Evolutionary conservation across 2,888 invertebrate genomes (phyloP), one percentile per base, ranked within the genome.

Genomic region (Ichneumoninae sp.): DNA sequence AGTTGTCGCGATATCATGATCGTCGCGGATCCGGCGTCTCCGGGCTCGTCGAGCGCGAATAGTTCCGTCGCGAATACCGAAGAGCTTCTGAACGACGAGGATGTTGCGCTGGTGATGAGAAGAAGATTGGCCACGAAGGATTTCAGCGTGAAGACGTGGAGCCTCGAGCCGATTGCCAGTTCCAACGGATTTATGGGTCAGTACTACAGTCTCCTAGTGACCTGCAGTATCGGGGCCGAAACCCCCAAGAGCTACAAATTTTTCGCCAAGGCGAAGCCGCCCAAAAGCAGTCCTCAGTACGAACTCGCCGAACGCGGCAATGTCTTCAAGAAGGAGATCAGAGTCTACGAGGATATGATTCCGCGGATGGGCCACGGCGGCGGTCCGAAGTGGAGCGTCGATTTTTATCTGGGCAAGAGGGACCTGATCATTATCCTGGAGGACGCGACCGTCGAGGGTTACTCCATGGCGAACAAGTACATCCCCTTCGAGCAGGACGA

Each of bases 401-500:
- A 90, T 30, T 90, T 82, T 76, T 91, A 89, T 77, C 74, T 88
- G 5, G 84, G 85, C 60, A 90, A 88, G 84, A 68, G 19, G 4
- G 82, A 90, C 33, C 7, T 26, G 0, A 86, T 91, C 16, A 86
- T 93, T 1, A 87, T 92, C 3, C 54, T 93, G 72, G 91, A 92
- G 71, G 90, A 93, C 70, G 86, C 89, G 4, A 80, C 72, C 3
- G 4, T 80, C 1, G 80, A 86, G 2, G 90, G 90, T 10, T 92
- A 89, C 75, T 76, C 26, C 0, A 89, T 83, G 10, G 82, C 86
- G n/a, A 83, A 91, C 69, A 89, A 91, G 75, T 86, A 76, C 66
- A 10, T 84, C 1, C 72, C 89, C 7, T 87, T 91, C 75, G 91
- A 91, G 78, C 88, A 85, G 33, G 89, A 91, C 0, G 91, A 92